Evolutionary conservation across 2,797 vertebrate species (phyloP).

Genomic region (Linurgus olivaceus): DNA sequence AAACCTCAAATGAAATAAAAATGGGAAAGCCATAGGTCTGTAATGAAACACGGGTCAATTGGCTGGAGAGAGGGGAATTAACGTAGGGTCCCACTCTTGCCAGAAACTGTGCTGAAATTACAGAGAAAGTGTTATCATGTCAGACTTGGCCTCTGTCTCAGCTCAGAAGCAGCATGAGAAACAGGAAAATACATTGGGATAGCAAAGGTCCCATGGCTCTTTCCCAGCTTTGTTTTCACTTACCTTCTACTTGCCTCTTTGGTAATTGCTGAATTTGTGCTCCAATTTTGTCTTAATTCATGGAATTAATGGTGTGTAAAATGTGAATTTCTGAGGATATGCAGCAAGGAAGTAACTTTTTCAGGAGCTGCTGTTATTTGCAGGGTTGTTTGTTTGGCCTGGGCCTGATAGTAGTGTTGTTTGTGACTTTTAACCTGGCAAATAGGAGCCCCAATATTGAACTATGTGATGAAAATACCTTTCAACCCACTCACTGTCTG

Average conservation of each 20-base stretch:
- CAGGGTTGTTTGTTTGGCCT: neutral
- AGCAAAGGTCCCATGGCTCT: neutral
- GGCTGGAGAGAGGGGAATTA: neutral
- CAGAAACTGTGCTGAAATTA: neutral
- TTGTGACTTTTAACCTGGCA: neutral
- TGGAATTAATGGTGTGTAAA: neutral
- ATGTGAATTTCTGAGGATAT: neutral
- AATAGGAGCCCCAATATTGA: neutral
- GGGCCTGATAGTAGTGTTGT: neutral
- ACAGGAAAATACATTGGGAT: neutral
- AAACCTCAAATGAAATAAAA: neutral
- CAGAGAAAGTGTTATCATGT: neutral
- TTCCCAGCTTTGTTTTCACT: neutral
- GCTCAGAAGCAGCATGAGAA: neutral
- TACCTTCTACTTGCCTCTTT: neutral
- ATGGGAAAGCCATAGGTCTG: neutral
- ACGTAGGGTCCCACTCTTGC: rapidly evolving
- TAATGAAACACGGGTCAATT: neutral
- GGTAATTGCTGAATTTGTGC: neutral
- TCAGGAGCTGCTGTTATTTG: neutral
- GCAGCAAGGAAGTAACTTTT: neutral
- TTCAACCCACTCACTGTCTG: neutral
- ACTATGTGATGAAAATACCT: neutral
- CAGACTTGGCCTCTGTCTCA: neutral
- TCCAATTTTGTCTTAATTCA: neutral